Base-by-base conservation (phyloP, 2,113 vertebrate genomes). In the Ahaetulla prasina region DNA sequence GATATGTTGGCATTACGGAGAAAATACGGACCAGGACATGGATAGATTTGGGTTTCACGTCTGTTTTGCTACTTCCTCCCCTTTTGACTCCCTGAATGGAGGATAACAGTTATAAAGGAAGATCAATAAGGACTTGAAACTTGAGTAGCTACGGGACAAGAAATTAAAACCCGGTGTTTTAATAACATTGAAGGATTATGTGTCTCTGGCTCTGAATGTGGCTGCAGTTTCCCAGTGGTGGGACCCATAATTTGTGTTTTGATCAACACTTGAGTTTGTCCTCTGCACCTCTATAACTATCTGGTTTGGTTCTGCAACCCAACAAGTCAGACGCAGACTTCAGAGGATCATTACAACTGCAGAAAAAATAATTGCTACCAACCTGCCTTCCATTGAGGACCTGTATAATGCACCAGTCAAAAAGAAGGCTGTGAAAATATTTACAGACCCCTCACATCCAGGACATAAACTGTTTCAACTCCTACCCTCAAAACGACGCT, bases 81-180 rank as follows among this genome's bases (percentile, higher is more conserved):
- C 60, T 45, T 84, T 27, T 93, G 23, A 80, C 27, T 91, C 90
- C 16, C 39, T 95, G 93, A 90, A 93, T 95, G 90, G 91, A 95
- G 54, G 23, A 30, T 96, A 97, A 96, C 94, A 96, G 95, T 94
- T 96, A 95, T 88, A 96, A 97, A 95, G 94, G 87, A 90, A 91
- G 96, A 97, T 97, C 97, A 96, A 96, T 97, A 96, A 93, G 25
- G 93, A 86, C 96, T 97, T 96, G 96, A 97, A 97, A 96, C 91
- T 94, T 47, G 96, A 93, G 68, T 89, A 85, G n/a, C 94, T 95
- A 45, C 3, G 4, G 93, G 54, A 92, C 88, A 93, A 96, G 50
- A 96, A 90, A 96, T 96, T 94, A 90, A 91, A 96, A 92, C 89
- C 68, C 93, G 95, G 95, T 91, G 91, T 94, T 97, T 97, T 97